Evolutionary conservation across 2,888 invertebrate species (phyloP), one percentile per base, ranked within the genome.

Genomic region (Disparrhopalites patrizii): DNA sequence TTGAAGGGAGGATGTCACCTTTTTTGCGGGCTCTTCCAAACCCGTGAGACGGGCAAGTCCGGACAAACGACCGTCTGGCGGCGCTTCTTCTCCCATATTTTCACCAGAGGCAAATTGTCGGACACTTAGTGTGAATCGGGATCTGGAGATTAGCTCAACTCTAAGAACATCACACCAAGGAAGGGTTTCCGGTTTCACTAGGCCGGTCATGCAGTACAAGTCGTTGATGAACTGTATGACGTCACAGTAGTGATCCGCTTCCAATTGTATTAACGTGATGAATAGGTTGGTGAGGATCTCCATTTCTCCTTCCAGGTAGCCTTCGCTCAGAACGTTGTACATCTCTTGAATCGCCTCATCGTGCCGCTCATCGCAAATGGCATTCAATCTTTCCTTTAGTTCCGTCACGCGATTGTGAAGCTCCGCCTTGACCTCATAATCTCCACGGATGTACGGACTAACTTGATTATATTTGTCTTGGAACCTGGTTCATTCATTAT

Each of bases 341-440:
- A 60, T 47, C 40, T 60, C 60, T 10, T 10, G 13, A 0, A 18
- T 2, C 15, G 43, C 25, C n/a, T 60, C 47, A 4, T 60, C 47
- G 31, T 60, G 60, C 27, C 40, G 20, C 47, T 60, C 60, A 31
- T 60, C 60, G 47, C 60, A 60, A 40, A 60, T 60, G 28, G 60
- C 47, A 40, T 31, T 47, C 8, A 60, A 30, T 28, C 60, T 38
- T 3, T 60, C 31, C 15, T 31, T 2, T 1, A 60, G 30, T 27
- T 60, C 60, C 10, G 18, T 47, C 18, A 60, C 60, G 18, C 60
- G 60, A 47, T 47, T 60, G 15, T 60, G 60, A 27, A 60, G 60
- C 28, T 60, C 60, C 23, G 60, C 60, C 47, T 60, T 60, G 3
- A 60, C 60, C 40, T 60, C 60, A 18, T 47, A 60, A 33, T 60